Evolutionary conservation across 2,797 vertebrate genomes (phyloP).

Genomic region (Anguilla obscura): DNA sequence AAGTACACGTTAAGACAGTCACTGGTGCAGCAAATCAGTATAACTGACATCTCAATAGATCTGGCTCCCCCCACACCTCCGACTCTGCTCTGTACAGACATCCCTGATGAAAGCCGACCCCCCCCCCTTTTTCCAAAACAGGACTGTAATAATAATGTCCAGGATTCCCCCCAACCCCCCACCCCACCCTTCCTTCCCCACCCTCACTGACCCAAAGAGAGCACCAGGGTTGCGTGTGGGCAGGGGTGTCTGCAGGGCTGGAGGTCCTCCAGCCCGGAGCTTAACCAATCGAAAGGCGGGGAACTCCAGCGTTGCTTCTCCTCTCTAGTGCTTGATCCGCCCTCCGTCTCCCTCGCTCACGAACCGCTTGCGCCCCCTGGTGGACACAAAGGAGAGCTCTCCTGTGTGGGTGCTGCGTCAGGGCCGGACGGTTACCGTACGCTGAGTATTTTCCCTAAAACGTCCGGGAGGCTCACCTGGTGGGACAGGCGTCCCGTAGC

Average conservation of each 20-base stretch:
- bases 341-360: conserved; percentile 86
- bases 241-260: conserved; percentile 52
- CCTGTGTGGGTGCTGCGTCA: background rate
- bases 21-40: conserved; percentile 49
- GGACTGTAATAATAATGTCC: background rate
- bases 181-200: background rate
- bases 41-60: conserved; percentile 17
- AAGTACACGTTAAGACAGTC: conserved; percentile 20
- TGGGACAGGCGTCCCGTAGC: conserved; percentile 79
- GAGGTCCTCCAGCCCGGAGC: conserved; percentile 43
- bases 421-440: background rate
- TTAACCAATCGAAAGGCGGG: conserved; percentile 35
- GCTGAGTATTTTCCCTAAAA: background rate
- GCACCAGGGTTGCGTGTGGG: conserved; percentile 48
- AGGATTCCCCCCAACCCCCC: background rate
- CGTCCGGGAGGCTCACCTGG: conserved; percentile 63
- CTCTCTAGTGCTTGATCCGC: conserved; percentile 71
- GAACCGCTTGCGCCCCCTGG: conserved; percentile 84
- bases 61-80: conserved; percentile 1
- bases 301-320: conserved; percentile 34
- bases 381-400: conserved; percentile 42
- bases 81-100: conserved; percentile 45
- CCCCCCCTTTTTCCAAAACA: conserved; percentile 29
- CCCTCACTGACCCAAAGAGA: conserved; percentile 53
- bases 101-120: conserved; percentile 48